Percentiles rank a stretch among this genome's conserved stretches.
Conservation (phyloP, 2,888 invertebrate species). For the Drosophila tripunctata region DNA sequence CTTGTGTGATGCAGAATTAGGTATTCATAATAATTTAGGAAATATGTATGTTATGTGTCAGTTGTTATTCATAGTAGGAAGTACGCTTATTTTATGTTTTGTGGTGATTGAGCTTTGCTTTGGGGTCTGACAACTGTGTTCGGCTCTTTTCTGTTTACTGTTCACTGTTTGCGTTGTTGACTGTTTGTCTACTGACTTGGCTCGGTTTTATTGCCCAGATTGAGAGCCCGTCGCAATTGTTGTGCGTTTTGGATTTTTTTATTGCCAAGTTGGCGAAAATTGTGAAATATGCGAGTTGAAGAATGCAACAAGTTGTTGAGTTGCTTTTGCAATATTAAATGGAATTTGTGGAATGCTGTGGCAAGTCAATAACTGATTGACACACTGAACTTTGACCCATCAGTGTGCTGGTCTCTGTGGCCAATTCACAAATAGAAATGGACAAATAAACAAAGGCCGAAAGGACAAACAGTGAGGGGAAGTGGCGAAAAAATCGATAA, state of each 20-base stretch:
- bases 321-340: constrained; percentile 21
- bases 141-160: constrained; percentile 3
- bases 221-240: constrained; percentile 43
- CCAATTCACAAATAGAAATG: constrained; percentile 43
- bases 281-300: constrained; percentile 22
- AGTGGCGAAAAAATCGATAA: constrained; percentile 56
- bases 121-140: constrained; percentile 2
- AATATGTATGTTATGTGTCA: constrained; percentile 11
- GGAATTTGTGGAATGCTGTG: constrained; percentile 20
- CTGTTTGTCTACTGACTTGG: constrained; percentile 55
- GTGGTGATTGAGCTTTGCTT: constrained; percentile 49
- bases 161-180: constrained; percentile 21
- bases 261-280: constrained; percentile 36
- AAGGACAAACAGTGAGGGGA: background rate
- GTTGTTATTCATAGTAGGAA: background rate
- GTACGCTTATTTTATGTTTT: constrained; percentile 11
- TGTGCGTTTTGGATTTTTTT: constrained; percentile 42
- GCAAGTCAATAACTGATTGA: constrained; percentile 53
- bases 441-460: constrained; percentile 42
- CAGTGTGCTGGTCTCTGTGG: constrained; percentile 20
- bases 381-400: constrained; percentile 44
- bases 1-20: constrained; percentile 51
- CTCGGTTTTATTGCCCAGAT: constrained; percentile 53
- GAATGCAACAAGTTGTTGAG: constrained; percentile 47
- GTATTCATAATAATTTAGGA: constrained; percentile 64